phyloP scores from a whole-genome alignment of 1,140 invertebrate species.

The Condylostylus longicornis region DNA sequence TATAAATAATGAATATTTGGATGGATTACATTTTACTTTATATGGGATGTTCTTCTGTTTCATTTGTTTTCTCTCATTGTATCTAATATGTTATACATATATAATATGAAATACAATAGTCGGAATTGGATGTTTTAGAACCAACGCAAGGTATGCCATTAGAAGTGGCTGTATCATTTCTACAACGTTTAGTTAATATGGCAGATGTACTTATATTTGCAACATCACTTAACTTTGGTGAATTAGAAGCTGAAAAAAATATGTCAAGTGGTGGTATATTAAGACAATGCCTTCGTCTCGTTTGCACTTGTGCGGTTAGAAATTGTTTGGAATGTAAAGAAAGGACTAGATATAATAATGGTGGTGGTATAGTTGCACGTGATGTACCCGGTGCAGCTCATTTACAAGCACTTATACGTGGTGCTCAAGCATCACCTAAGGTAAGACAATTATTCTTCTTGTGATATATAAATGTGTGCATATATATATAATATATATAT shows the following conservation, averaged over 20 bases:
- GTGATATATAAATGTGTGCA: too few relatives aligned
- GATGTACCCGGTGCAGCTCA: conserved; percentile 42
- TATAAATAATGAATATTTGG: too few relatives aligned
- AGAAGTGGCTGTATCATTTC: conserved; percentile 90
- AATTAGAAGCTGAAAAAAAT: conserved; percentile 97
- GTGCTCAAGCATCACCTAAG: conserved; percentile 73
- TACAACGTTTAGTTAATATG: conserved; percentile 94
- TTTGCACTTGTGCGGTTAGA: conserved; percentile 93
- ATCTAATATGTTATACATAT: too few relatives aligned
- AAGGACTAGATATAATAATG: conserved; percentile 46
- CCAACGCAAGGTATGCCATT: conserved; percentile 97
- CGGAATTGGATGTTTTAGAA: conserved; percentile 94
- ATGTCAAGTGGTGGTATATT: conserved; percentile 99
- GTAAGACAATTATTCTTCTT: conserved; percentile 43
- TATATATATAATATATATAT: too few relatives aligned
- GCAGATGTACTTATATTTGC: conserved; percentile 97
- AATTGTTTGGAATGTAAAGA: conserved; percentile 98
- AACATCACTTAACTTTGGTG: conserved; percentile 90
- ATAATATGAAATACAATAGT: too few relatives aligned
- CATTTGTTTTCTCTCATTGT: too few relatives aligned
- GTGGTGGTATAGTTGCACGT: conserved; percentile 20
- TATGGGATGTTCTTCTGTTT: too few relatives aligned
- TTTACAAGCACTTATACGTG: conserved; percentile 70
- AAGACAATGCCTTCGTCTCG: conserved; percentile 88
- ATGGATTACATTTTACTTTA: too few relatives aligned